These are phyloP conservation scores for Drosophila buzzatii DNA, from an alignment of 2,888 invertebrate genomes.

Conservation along the genomic window DNA sequence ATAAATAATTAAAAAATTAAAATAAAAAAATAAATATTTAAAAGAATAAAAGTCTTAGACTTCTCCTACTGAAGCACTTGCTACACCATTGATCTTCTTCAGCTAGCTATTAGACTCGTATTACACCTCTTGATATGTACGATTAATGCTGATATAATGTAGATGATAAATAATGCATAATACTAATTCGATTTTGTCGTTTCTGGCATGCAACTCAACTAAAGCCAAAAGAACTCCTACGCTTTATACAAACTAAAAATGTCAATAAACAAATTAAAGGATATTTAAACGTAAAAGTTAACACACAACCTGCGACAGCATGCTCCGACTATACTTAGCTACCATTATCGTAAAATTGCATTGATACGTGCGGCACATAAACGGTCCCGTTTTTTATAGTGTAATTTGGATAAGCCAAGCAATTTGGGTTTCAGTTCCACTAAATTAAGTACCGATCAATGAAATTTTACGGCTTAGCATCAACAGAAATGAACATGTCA, in stretches of 20 bases:
- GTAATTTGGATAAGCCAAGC: constrained; percentile 30
- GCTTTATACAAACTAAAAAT: constrained; percentile 30
- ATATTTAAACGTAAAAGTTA: constrained; percentile 23
- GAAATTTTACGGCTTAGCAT: constrained; percentile 66
- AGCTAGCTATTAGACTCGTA: background rate
- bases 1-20: background rate
- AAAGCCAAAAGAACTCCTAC: constrained; percentile 63
- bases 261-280: constrained; percentile 10
- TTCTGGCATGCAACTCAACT: constrained; percentile 69
- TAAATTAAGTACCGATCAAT: constrained; percentile 49
- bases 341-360: constrained; percentile 69
- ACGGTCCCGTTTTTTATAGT: constrained; percentile 27
- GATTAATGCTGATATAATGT: constrained; percentile 48
- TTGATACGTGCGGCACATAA: constrained; percentile 52
- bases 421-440: constrained; percentile 10
- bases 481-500: constrained; percentile 49
- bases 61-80: background rate
- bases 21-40: background rate
- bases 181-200: constrained; percentile 52
- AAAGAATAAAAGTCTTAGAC: background rate
- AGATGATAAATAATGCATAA: constrained; percentile 57
- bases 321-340: constrained; percentile 75
- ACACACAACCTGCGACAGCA: constrained; percentile 67
- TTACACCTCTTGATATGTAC: constrained; percentile 12
- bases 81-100: too few species aligned